These are phyloP conservation scores for Pogonocichla stellata DNA, from an alignment of 2,113 vertebrate genomes.

Conservation along the genomic window DNA sequence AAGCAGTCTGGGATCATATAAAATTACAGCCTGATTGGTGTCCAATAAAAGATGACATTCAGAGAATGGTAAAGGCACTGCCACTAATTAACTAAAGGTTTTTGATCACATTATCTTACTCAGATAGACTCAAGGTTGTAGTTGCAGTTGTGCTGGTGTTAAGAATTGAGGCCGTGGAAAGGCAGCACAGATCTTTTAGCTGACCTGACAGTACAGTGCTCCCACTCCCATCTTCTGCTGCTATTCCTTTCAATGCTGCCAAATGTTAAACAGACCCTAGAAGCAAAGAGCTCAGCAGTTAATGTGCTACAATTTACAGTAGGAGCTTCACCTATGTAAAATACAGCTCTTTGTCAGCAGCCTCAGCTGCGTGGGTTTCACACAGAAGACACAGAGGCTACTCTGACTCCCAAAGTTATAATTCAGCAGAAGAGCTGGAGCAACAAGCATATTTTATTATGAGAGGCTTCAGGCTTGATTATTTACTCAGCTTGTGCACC, in stretches of 20 bases:
- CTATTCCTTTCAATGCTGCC: background rate
- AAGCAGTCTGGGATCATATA: background rate
- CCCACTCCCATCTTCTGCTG: background rate
- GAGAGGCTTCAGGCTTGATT: conserved; percentile 30
- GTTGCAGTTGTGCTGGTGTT: background rate
- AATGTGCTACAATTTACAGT: background rate
- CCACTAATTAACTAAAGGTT: background rate
- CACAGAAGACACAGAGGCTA: background rate
- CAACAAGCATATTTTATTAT: conserved; percentile 8
- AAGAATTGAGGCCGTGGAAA: background rate
- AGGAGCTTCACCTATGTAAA: conserved; percentile 1
- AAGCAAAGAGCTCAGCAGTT: conserved; percentile 39
- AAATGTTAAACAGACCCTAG: background rate
- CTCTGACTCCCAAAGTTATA: background rate
- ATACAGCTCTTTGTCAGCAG: background rate
- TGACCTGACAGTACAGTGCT: background rate
- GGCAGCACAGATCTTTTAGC: background rate
- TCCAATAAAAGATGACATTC: background rate
- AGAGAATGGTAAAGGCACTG: background rate
- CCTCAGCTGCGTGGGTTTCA: background rate
- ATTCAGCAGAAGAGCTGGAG: background rate
- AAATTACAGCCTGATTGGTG: background rate
- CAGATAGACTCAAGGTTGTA: background rate
- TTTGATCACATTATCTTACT: background rate
- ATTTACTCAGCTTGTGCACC: background rate